phyloP scores from a whole-genome alignment of 2,888 invertebrate species.

The Asteroscopus sphinx region DNA sequence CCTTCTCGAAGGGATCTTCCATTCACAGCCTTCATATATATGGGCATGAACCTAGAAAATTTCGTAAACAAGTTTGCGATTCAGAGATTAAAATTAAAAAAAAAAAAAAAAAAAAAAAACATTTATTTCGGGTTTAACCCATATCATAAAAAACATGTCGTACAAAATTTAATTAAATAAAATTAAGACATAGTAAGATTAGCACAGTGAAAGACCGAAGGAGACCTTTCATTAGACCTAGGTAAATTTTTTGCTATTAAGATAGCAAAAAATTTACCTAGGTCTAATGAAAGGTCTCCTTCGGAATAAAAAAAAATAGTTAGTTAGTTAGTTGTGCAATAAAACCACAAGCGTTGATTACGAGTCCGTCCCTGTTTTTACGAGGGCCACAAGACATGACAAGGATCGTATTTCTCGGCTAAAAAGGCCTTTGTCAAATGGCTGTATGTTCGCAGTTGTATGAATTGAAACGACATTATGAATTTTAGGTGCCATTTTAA shows the following conservation, averaged over 20 bases:
- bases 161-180: no score
- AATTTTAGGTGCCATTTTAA: conserved; percentile 9
- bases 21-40: background rate
- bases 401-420: conserved; percentile 56
- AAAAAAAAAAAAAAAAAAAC: no score
- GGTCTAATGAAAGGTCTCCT: conserved; percentile 21
- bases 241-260: conserved; percentile 49
- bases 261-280: conserved; percentile 47
- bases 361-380: conserved; percentile 59
- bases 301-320: no score
- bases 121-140: no score
- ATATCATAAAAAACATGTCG: no score
- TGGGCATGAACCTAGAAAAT: background rate
- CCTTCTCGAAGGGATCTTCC: conserved; percentile 11
- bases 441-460: conserved; percentile 7
- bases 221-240: conserved; percentile 26
- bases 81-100: conserved; percentile 3
- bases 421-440: conserved; percentile 49
- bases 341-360: conserved; percentile 59
- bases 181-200: no score
- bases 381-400: conserved; percentile 55
- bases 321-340: conserved; percentile 55
- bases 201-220: conserved; percentile 1
- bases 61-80: background rate
- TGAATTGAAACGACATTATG: conserved; percentile 15